Base-by-base conservation (phyloP, 2,797 vertebrate genomes). In the Delichon dasypus region DNA sequence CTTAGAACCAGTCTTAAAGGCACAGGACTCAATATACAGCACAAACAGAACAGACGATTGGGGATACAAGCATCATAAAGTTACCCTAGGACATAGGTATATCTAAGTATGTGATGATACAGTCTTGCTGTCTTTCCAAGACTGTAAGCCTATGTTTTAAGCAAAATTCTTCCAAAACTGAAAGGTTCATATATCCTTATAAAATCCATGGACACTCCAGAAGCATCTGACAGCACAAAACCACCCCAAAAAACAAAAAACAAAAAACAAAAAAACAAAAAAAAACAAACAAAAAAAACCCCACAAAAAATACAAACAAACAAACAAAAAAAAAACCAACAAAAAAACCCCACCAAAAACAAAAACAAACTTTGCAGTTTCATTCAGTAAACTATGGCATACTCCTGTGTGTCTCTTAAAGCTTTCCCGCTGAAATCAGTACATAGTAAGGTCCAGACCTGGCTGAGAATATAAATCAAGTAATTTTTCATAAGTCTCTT, bases 401-500 rank as follows among this genome's bases (percentile, higher is more conserved):
- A 62, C 12, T 72, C 18, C 47, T 80, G 4, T 50, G 23, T 8
- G 11, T 32, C n/a, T 83, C 50, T 88, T 79, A 50, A 83, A 82
- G 71, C 36, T 55, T 68, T 38, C 50, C 11, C 66, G 23, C 7
- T 68, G 45, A 85, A 91, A 86, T 88, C 42, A n/a, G 48, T 76
- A 60, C 10, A 8, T 78, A 55, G 16, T 22, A 65, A 30, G 32
- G 30, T 83, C 80, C 51, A 80, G 78, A 72, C 22, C 23, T 65
- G 54, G 15, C 16, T 91, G 40, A 78, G 70, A 94, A 66, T 75
- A 74, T 60, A 89, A 92, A 88, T 91, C 30, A 86, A 85, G 80
- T 55, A 73, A 91, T 95, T 88, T 90, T 23, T 92, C 30, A 11
- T 58, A 81, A 88, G 54, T 48, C 64, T 85, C 30, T 93, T 93